Conservation (phyloP, 2,797 vertebrate species). For the Periparus ater region DNA sequence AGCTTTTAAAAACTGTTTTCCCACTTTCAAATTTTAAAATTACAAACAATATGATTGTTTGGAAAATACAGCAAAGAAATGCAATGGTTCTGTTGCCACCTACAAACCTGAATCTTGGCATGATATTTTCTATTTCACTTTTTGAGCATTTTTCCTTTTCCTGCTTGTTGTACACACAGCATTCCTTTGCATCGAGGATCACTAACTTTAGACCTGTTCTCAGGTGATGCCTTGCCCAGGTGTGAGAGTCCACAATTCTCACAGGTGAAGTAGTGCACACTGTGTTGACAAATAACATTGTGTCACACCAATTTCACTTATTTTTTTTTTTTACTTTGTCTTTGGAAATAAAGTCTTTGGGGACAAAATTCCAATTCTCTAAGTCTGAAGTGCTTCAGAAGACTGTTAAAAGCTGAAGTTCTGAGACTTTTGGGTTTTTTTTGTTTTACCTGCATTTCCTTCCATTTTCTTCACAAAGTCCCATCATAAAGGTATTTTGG, state of each 20-base stretch:
- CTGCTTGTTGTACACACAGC: background rate
- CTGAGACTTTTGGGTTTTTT: too few species aligned
- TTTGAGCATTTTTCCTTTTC: background rate
- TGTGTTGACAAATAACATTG: background rate
- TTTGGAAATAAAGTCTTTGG: background rate
- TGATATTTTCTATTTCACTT: background rate
- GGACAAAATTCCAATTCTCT: background rate
- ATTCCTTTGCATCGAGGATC: background rate
- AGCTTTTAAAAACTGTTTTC: background rate
- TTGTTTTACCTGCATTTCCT: background rate
- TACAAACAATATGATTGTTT: background rate
- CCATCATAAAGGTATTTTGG: background rate
- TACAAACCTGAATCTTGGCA: background rate
- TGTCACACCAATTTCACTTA: too few species aligned
- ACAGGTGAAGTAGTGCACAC: background rate
- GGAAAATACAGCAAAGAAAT: background rate
- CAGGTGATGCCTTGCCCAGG: background rate
- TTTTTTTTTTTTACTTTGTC: background rate
- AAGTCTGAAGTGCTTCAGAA: background rate
- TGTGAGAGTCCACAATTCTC: background rate
- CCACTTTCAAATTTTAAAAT: background rate
- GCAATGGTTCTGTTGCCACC: background rate
- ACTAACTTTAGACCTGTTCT: background rate
- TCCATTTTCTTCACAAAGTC: background rate
- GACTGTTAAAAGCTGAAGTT: background rate